phyloP scores from a whole-genome alignment of 2,888 invertebrate species.

The Mylabris sibirica region DNA sequence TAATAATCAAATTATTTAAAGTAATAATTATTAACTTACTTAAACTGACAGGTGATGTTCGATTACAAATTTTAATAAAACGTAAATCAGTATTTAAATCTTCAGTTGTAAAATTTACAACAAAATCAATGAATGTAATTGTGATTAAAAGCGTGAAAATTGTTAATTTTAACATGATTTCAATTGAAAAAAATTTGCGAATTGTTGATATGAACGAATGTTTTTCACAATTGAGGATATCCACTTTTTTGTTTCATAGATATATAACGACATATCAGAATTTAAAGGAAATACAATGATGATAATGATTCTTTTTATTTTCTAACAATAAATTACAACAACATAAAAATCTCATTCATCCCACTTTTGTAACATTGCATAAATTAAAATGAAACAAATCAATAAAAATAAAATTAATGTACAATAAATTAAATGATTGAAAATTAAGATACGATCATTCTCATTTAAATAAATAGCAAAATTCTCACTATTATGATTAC shows the following conservation, averaged over 20 bases:
- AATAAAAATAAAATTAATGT: slow-evolving; percentile 3
- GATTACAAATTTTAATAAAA: slow-evolving; percentile 55
- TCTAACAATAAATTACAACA: neutral
- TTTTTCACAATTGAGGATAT: neutral
- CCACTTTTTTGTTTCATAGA: too few relatives aligned
- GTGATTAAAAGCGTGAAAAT: neutral
- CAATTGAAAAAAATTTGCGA: neutral
- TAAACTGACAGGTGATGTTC: slow-evolving; percentile 55
- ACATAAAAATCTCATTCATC: neutral
- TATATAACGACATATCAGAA: neutral
- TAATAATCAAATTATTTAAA: neutral
- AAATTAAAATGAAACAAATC: slow-evolving; percentile 4
- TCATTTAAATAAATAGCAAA: neutral
- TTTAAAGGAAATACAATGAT: neutral
- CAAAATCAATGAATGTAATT: neutral
- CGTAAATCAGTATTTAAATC: slow-evolving; percentile 51
- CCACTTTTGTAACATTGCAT: slow-evolving; percentile 9
- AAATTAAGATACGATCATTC: neutral
- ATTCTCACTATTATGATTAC: neutral
- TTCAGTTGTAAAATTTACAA: slow-evolving; percentile 36
- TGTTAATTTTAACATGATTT: neutral
- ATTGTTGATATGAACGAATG: neutral
- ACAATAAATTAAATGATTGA: slow-evolving; percentile 10
- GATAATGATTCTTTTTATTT: neutral
- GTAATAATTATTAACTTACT: slow-evolving; percentile 45